phyloP scores from a whole-genome alignment of 2,888 invertebrate genomes.

The Acleris laterana region DNA sequence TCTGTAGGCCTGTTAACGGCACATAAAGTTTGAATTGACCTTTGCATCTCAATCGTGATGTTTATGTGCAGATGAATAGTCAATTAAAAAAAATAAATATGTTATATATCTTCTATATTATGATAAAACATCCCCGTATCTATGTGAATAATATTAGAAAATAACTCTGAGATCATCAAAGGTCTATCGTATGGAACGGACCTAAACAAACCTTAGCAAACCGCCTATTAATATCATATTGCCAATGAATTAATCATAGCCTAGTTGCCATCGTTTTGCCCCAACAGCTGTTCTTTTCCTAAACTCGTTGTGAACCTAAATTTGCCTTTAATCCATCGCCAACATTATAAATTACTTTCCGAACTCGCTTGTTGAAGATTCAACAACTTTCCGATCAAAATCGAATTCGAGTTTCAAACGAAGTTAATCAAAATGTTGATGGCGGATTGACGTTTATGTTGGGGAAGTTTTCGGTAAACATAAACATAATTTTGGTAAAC shows the following conservation, averaged over 20 bases:
- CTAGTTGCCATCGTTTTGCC: constrained; percentile 10
- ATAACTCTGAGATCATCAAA: too few species aligned
- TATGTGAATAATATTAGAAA: too few species aligned
- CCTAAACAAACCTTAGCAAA: too few species aligned
- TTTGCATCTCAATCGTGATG: too few species aligned
- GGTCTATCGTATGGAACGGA: too few species aligned
- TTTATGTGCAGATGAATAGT: too few species aligned
- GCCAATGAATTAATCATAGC: constrained; percentile 11
- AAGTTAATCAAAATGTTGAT: constrained; percentile 37
- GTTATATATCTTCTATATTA: too few species aligned
- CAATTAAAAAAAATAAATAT: too few species aligned
- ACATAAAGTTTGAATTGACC: too few species aligned
- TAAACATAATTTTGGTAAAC: constrained; percentile 17
- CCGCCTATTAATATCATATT: too few species aligned
- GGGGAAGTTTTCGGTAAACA: constrained; percentile 29
- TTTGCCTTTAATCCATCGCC: constrained; percentile 32
- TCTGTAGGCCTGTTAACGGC: too few species aligned
- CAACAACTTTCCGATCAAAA: constrained; percentile 36
- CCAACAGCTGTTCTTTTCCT: constrained; percentile 27
- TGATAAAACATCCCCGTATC: too few species aligned
- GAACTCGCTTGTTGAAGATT: constrained; percentile 25
- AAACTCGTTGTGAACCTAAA: constrained; percentile 34
- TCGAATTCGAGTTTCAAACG: constrained; percentile 35
- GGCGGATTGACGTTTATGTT: constrained; percentile 32
- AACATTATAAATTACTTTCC: constrained; percentile 35